Evolutionary conservation across 2,797 vertebrate species (phyloP).

Genomic region (Melanotaenia maccullochi): DNA sequence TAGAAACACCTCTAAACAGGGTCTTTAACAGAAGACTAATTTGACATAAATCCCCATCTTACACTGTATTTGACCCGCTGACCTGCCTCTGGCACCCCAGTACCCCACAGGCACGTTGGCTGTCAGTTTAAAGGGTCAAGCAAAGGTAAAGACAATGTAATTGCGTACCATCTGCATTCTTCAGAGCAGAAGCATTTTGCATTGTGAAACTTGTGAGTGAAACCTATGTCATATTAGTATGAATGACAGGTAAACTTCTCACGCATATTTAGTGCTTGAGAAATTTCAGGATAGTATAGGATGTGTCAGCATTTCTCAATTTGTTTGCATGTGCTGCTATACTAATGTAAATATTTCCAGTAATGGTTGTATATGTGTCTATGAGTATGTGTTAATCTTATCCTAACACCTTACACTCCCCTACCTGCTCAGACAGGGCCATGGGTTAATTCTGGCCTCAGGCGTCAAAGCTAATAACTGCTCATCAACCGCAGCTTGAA

Average conservation of each 20-base stretch:
- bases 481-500: slow-evolving; percentile 83
- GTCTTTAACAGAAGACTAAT: slow-evolving; percentile 72
- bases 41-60: slow-evolving; percentile 79
- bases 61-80: slow-evolving; percentile 76
- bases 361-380: slow-evolving; percentile 56
- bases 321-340: slow-evolving; percentile 30
- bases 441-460: slow-evolving; percentile 83
- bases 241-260: slow-evolving; percentile 44
- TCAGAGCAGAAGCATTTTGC: slow-evolving; percentile 59
- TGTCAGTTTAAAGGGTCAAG: slow-evolving; percentile 81
- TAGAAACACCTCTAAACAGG: slow-evolving; percentile 50
- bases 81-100: slow-evolving; percentile 64
- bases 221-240: slow-evolving; percentile 28
- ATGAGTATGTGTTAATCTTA: slow-evolving; percentile 79
- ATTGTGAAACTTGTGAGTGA: slow-evolving; percentile 66
- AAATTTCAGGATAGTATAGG: slow-evolving; percentile 32
- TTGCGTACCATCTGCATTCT: slow-evolving; percentile 75
- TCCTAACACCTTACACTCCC: slow-evolving; percentile 78
- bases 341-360: slow-evolving; percentile 46
- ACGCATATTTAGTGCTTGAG: slow-evolving; percentile 36
- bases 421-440: slow-evolving; percentile 85
- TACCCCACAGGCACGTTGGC: slow-evolving; percentile 74
- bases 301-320: slow-evolving; percentile 32
- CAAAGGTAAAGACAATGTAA: slow-evolving; percentile 76
- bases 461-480: slow-evolving; percentile 79